Evolutionary conservation across 2,888 invertebrate genomes (phyloP).

Genomic region (Electrophaes corylata): DNA sequence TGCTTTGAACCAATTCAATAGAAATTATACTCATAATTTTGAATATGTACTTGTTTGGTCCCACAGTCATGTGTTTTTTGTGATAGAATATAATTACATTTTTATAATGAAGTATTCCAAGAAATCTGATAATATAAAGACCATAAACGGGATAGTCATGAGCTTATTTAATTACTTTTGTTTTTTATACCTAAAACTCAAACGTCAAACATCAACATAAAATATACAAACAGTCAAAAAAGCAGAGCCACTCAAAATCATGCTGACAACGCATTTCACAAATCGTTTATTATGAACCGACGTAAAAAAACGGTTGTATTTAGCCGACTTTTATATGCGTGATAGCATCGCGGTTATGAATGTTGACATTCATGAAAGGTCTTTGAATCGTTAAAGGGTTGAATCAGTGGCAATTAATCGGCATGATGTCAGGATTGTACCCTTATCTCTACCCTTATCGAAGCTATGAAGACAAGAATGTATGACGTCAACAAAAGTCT

Average conservation of each 20-base stretch:
- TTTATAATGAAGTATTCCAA: no score
- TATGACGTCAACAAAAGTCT: background rate
- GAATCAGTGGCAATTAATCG: slow-evolving; percentile 67
- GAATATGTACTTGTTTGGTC: no score
- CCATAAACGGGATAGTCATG: no score
- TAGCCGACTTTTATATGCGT: slow-evolving; percentile 57
- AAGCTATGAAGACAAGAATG: slow-evolving; percentile 3
- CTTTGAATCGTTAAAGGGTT: slow-evolving; percentile 34
- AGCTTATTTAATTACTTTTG: no score
- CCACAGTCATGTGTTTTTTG: no score
- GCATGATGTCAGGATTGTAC: slow-evolving; percentile 52
- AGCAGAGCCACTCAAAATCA: slow-evolving; percentile 49
- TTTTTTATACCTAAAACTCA: background rate
- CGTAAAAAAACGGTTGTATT: slow-evolving; percentile 43
- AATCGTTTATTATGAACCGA: slow-evolving; percentile 70
- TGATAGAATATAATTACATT: no score
- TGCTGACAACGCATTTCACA: slow-evolving; percentile 80
- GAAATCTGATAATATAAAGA: no score
- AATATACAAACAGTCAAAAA: background rate
- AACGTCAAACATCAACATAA: slow-evolving; percentile 2
- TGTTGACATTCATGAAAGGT: slow-evolving; percentile 71
- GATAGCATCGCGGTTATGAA: slow-evolving; percentile 74
- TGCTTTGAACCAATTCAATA: no score
- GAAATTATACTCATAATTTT: no score
- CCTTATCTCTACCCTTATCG: slow-evolving; percentile 12